Base-by-base conservation (phyloP, 1,140 invertebrate species). In the Littorina saxatilis region DNA sequence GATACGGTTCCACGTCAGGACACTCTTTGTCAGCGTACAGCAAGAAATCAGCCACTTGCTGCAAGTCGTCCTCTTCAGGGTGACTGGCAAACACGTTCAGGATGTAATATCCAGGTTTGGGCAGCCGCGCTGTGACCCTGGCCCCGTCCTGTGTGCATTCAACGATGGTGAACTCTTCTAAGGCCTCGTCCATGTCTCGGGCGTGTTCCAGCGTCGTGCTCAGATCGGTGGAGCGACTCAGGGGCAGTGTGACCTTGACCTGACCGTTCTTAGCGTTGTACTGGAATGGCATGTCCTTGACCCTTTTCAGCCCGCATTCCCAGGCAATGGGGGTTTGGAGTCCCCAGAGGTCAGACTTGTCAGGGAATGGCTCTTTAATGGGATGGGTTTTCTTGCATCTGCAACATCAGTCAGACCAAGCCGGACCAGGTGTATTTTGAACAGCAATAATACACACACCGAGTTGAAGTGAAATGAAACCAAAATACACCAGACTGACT, bases 271-370 rank as follows among this genome's bases (percentile, higher is more conserved):
- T 61, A 7, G 58, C 27, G 5, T 7, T 29, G 58, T 13, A 61
- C 23, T 7, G 7, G 20, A 61, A 23, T 5, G 58, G 7, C 20
- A 23, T 29, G 58, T 23, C 27, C 58, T 61, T 61, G 58, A 29
- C 27, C 58, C n/a, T 7, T 23, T 61, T 61, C 58, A 61, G 58
- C 27, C 58, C 58, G 58, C 58, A 61, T 29, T 61, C 58, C 58
- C 9, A 13, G 5, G 58, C 58, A 9, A 61, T 61, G 58, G 58
- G 58, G n/a, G 9, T n/a, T 23, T n/a, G 58, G 9, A 23, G 20
- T 7, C 58, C 58, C 58, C 58, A 61, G 9, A 61, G 7, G 7
- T 23, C 58, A 4, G 58, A 11, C 7, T 11, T 23, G 7, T 61
- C 58, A 4, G 58, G 58, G 23, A 61, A n/a, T n/a, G n/a, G n/a